These are phyloP conservation scores for Hipparchia semele DNA, from an alignment of 2,888 invertebrate species.

Conservation along the genomic window DNA sequence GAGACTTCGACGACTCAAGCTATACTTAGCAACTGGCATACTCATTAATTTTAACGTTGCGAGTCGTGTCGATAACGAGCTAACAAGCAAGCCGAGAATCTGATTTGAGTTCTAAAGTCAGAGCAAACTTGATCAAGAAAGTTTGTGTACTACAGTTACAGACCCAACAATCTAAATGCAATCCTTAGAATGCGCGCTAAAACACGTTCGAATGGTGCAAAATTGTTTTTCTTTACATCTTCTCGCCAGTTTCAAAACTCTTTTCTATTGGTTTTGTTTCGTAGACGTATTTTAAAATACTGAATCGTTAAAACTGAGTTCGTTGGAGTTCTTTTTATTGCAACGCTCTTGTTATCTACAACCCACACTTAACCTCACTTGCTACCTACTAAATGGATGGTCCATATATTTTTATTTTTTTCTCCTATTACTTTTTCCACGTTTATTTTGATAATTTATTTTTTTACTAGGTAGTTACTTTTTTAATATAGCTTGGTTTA, in stretches of 20 bases:
- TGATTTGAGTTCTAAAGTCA: conserved; percentile 1
- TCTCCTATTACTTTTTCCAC: neutral
- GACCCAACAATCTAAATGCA: conserved; percentile 16
- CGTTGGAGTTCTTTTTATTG: conserved; percentile 1
- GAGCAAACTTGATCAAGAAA: conserved; percentile 17
- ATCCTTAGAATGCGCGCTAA: conserved; percentile 20
- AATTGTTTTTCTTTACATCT: conserved; percentile 20
- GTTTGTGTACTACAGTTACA: conserved; percentile 17
- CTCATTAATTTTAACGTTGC: neutral
- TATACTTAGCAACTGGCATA: neutral
- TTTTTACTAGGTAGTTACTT: too few species aligned
- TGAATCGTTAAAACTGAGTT: conserved; percentile 9
- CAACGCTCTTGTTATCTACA: neutral
- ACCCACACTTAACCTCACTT: neutral
- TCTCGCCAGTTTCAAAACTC: conserved; percentile 14
- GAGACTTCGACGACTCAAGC: too few species aligned
- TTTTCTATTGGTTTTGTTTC: conserved; percentile 19
- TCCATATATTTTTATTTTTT: neutral
- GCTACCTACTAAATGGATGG: neutral
- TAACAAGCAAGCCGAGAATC: neutral
- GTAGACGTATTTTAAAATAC: conserved; percentile 14
- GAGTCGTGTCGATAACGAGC: neutral
- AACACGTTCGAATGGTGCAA: conserved; percentile 20
- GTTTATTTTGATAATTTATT: neutral
- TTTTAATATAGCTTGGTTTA: too few species aligned